Evolutionary conservation across 2,888 invertebrate species (phyloP).

Genomic region (Tenthredo amoena): DNA sequence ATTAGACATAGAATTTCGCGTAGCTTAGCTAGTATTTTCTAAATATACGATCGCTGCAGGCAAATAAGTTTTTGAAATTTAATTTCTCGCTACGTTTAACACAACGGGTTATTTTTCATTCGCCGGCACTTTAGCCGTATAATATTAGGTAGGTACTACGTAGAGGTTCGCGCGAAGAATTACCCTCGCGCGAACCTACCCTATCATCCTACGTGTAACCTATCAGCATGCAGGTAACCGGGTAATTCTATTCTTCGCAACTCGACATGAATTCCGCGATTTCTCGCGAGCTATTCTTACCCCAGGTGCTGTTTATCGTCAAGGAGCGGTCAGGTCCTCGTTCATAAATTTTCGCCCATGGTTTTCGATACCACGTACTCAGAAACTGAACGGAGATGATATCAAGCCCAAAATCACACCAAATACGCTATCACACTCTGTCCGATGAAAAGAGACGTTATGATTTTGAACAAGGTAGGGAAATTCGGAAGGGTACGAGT

Average conservation of each 20-base stretch:
- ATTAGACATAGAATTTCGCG: not conserved
- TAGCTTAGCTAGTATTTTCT: not conserved
- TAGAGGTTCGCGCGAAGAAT: not conserved
- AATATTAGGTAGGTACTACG: constrained; percentile 60
- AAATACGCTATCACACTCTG: not conserved
- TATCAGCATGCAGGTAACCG: constrained; percentile 60
- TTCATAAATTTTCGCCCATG: not conserved
- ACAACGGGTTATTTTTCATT: constrained; percentile 61
- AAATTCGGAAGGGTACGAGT: constrained; percentile 79
- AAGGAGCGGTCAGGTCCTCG: constrained; percentile 24
- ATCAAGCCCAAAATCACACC: not conserved
- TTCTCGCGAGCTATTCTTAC: not conserved
- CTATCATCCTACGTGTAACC: constrained; percentile 57
- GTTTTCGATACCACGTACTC: not conserved
- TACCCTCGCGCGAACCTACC: not conserved
- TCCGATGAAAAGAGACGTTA: not conserved
- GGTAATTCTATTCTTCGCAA: constrained; percentile 60
- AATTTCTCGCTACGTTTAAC: constrained; percentile 45
- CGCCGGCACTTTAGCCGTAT: constrained; percentile 2
- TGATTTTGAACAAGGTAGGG: not conserved
- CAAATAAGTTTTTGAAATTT: constrained; percentile 59
- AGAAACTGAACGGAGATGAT: not conserved
- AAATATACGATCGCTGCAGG: constrained; percentile 35
- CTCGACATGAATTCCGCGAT: constrained; percentile 24
- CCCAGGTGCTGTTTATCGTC: constrained; percentile 19